Conservation (phyloP, 2,888 invertebrate genomes). For the Ischnus inquisitorius region DNA sequence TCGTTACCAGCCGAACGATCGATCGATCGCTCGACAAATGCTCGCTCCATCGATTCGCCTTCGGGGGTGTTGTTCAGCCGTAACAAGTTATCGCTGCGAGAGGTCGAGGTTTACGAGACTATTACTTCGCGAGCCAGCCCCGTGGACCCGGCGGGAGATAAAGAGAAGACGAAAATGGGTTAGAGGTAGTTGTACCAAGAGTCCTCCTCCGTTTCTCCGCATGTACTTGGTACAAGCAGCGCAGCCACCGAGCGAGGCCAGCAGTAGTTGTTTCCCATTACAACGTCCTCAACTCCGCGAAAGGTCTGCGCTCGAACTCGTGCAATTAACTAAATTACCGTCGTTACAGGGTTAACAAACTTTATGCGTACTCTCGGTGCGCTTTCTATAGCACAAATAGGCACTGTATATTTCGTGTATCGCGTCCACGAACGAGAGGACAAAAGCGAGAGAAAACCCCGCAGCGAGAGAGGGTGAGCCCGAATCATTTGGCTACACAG, state of each 20-base stretch:
- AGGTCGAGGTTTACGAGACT: slow-evolving; percentile 25
- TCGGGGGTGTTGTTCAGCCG: neutral
- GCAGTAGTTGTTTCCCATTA: slow-evolving; percentile 31
- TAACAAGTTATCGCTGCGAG: slow-evolving; percentile 12
- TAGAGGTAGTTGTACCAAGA: slow-evolving; percentile 21
- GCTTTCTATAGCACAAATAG: slow-evolving; percentile 6
- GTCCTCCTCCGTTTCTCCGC: neutral
- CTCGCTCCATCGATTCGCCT: neutral
- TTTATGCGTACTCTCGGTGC: slow-evolving; percentile 34
- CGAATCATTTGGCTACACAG: slow-evolving; percentile 39
- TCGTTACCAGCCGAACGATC: neutral
- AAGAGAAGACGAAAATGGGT: slow-evolving; percentile 30
- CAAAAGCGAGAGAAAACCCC: slow-evolving; percentile 10
- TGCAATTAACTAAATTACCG: slow-evolving; percentile 56
- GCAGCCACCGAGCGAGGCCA: neutral
- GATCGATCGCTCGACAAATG: neutral
- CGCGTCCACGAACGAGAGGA: neutral
- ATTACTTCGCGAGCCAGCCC: slow-evolving; percentile 8
- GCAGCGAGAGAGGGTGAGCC: slow-evolving; percentile 34
- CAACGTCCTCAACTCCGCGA: slow-evolving; percentile 24
- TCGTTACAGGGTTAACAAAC: slow-evolving; percentile 51
- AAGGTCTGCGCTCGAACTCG: slow-evolving; percentile 29
- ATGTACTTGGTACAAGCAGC: neutral
- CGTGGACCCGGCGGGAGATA: slow-evolving; percentile 26
- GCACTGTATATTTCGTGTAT: neutral